Base-by-base conservation (phyloP, 2,888 invertebrate genomes). In the Lasioglossum leucozonium region DNA sequence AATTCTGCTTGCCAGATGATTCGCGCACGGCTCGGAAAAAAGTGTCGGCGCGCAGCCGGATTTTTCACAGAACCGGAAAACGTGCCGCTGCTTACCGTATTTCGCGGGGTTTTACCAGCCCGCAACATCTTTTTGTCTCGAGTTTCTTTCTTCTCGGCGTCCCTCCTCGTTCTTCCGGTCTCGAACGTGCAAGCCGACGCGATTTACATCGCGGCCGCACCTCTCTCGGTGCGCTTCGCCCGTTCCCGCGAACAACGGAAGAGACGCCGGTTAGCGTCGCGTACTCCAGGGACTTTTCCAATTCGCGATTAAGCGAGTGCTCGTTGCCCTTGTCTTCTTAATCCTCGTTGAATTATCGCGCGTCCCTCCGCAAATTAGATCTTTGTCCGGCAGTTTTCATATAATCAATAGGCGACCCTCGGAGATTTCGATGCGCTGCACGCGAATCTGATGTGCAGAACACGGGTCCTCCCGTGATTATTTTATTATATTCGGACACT, bases 1-100 rank as follows among this genome's bases (percentile, higher is more conserved):
- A 55, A 10, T 22, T 55, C 55, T n/a, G 1, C n/a, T n/a, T n/a
- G 55, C 10, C 4, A 10, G n/a, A 55, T 11, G n/a, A n/a, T 86
- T 89, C 83, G 72, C 47, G 47, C 40, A 69, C 51, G 69, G 47
- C 40, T 65, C 69, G 80, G 81, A 84, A 87, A n/a, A 67, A 40
- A 87, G 87, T 85, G 87, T 85, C 84, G 75, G 87, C 85, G 84
- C 87, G 65, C 69, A 84, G 80, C 71, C 77, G 74, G 82, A 80
- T 90, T 90, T 90, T 89, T 90, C 79, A 69, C 75, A 37, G 47
- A 37, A 44, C 74, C 34, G 69, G 77, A 82, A 85, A 78, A 77
- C 79, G 74, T 77, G 82, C 74, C 22, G 65, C 71, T 79, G 82
- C 76, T 87, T 86, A 86, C 84, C 77, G 81, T 81, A 81, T 72